Percentiles rank a stretch among this genome's conserved stretches.
phyloP scores from a whole-genome alignment of 2,888 invertebrate genomes.

The Lochmaea capreae region DNA sequence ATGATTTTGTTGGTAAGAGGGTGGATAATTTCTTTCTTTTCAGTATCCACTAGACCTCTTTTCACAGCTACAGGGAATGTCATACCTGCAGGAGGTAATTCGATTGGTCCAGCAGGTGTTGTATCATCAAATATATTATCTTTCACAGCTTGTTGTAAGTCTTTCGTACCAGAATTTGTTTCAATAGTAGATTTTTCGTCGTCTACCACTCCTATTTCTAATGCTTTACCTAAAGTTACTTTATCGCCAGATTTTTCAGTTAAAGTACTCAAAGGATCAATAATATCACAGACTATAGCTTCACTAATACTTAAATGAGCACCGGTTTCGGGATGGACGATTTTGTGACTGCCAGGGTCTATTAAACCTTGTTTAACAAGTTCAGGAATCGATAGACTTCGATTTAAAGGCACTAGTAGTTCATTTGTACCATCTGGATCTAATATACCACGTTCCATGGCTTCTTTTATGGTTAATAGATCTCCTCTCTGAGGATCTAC shows the following conservation, averaged over 20 bases:
- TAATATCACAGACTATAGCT: conserved; percentile 88
- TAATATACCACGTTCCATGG: conserved; percentile 83
- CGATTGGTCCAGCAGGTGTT: conserved; percentile 62
- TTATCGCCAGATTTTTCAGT: conserved; percentile 72
- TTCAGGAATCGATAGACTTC: conserved; percentile 85
- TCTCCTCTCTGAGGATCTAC: conserved; percentile 87
- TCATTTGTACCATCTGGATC: conserved; percentile 82
- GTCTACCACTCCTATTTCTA: conserved; percentile 78
- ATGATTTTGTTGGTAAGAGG: conserved; percentile 77
- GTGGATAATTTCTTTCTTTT: conserved; percentile 76
- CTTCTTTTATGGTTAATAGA: conserved; percentile 83
- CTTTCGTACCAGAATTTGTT: conserved; percentile 72
- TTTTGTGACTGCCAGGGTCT: conserved; percentile 77
- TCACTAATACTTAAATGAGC: conserved; percentile 80
- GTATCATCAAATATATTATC: conserved; percentile 72
- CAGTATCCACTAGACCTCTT: conserved; percentile 77
- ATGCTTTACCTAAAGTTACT: conserved; percentile 82
- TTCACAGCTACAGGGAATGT: conserved; percentile 84
- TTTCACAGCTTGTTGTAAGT: conserved; percentile 79
- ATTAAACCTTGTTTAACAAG: conserved; percentile 88
- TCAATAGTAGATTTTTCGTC: conserved; percentile 76
- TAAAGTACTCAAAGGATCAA: conserved; percentile 83
- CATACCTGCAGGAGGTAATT: conserved; percentile 84
- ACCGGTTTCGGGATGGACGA: conserved; percentile 91
- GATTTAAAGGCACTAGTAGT: conserved; percentile 82